Evolutionary conservation across 2,888 invertebrate species (phyloP).

Genomic region (Euzetes globulus): DNA sequence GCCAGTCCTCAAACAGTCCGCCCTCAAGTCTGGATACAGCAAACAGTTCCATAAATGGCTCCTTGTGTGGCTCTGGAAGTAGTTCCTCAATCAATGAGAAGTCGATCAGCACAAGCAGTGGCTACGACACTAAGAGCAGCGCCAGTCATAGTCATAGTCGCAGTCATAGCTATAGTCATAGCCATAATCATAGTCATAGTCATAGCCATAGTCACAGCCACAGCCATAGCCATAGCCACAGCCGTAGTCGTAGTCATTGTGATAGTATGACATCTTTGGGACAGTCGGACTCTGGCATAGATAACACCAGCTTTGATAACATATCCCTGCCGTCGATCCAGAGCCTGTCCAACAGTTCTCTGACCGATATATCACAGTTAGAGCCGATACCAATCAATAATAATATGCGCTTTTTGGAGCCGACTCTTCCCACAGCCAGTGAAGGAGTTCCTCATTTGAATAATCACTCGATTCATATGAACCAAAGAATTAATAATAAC

Average conservation of each 20-base stretch:
- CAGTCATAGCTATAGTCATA: too few relatives aligned
- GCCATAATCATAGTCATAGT: too few relatives aligned
- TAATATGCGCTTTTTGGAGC: neutral
- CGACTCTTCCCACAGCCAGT: conserved; percentile 43
- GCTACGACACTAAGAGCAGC: neutral
- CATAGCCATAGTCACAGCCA: too few relatives aligned
- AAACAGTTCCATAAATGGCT: neutral
- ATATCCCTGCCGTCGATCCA: neutral
- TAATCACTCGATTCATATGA: neutral
- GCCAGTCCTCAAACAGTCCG: conserved; percentile 14
- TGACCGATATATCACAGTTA: neutral
- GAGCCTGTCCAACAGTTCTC: neutral
- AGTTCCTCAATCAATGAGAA: neutral
- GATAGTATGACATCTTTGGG: too few relatives aligned
- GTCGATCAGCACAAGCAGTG: neutral
- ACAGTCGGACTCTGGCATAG: neutral
- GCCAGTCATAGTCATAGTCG: neutral
- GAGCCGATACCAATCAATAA: neutral
- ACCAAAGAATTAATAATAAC: conserved; percentile 31
- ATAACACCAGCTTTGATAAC: neutral
- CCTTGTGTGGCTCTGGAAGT: neutral
- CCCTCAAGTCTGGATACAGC: neutral
- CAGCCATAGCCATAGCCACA: too few relatives aligned
- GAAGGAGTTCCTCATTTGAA: conserved; percentile 42
- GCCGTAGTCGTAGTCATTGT: too few relatives aligned